A percentile compares a stretch with the other conserved stretches of the same genome.
Evolutionary conservation across 2,113 vertebrate genomes (phyloP).

Genomic region (Aegotheles bennettii): DNA sequence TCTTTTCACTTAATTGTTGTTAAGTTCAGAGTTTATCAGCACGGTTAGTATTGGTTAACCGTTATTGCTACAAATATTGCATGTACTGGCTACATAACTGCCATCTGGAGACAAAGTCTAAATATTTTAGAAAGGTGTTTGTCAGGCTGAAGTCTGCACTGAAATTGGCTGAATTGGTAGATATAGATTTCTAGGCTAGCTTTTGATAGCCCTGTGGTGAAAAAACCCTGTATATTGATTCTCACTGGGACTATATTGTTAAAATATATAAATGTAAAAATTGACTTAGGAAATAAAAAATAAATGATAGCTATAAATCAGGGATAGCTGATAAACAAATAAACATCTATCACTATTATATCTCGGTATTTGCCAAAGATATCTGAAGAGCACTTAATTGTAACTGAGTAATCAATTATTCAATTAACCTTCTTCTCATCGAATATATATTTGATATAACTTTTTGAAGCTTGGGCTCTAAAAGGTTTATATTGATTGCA

Average conservation of each 20-base stretch:
- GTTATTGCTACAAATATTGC: not conserved
- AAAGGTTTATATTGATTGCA: constrained; percentile 76
- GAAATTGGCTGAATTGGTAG: not conserved
- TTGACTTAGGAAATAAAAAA: constrained; percentile 60
- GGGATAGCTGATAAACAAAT: constrained; percentile 63
- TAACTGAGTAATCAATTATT: constrained; percentile 76
- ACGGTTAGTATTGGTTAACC: not conserved
- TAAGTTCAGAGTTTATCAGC: constrained; percentile 42
- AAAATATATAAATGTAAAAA: constrained; percentile 62
- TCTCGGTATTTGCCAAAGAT: constrained; percentile 67
- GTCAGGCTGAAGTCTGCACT: not conserved
- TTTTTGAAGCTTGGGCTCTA: constrained; percentile 72
- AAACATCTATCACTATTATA: constrained; percentile 68
- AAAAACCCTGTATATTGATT: constrained; percentile 12
- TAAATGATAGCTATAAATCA: constrained; percentile 56
- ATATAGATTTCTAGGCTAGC: not conserved
- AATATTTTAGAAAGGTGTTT: not conserved
- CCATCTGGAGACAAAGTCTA: not conserved
- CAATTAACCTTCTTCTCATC: constrained; percentile 77
- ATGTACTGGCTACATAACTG: not conserved
- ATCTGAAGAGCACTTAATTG: constrained; percentile 75
- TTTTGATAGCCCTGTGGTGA: not conserved
- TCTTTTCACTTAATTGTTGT: not conserved
- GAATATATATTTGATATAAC: constrained; percentile 75
- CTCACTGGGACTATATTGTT: not conserved